Evolutionary conservation across 2,888 invertebrate genomes (phyloP), one percentile per base, ranked within the genome.

Genomic region (Andricus quercusramuli): DNA sequence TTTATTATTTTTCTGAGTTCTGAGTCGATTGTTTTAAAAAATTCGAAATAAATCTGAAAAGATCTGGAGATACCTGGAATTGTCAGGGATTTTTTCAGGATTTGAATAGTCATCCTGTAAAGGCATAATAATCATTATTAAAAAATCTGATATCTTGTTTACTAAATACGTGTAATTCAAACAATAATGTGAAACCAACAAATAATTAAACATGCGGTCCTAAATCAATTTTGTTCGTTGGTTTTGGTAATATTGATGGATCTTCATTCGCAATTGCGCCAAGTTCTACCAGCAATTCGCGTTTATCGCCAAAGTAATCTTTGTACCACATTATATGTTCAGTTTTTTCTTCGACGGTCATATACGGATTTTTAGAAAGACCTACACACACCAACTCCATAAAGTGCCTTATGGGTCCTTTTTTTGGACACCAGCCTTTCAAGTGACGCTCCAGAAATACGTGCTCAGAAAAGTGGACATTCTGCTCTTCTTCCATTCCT

Each of bases 341-440:
- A 84, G 94, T 95, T 91, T 99, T 99, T 88, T 98, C 97, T 84
- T 96, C 93, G 0, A 96, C 97, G 0, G 97, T 97, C 88, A 99
- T 94, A 93, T 97, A 98, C 0, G 98, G 96, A 93, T 99, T 99
- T 93, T 98, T 98, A 0, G 98, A 98, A 1, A 99, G 94, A 8
- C 99, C 99, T 0, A 96, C 95, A 86, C 97, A 96, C 0, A 99
- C 99, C 9, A 99, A 94, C 90, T 99, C 99, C 99, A 99, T 99
- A 92, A 98, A 99, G 93, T 99, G 98, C 11, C 98, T 94, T 85
- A 99, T 94, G 0, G 99, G 99, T 0, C 99, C 99, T 86, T 94
- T 95, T 68, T 94, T 94, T 0, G 99, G 99, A 91, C 99, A 99
- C 97, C 98, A 98, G 0, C 94, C 95, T 88, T 97, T 96, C 22